Percentiles rank a stretch among this genome's conserved stretches.
Evolutionary conservation across 35 echinoderm and acorn worm species (phyloP).

Genomic region (Holothuria glaberrima): DNA sequence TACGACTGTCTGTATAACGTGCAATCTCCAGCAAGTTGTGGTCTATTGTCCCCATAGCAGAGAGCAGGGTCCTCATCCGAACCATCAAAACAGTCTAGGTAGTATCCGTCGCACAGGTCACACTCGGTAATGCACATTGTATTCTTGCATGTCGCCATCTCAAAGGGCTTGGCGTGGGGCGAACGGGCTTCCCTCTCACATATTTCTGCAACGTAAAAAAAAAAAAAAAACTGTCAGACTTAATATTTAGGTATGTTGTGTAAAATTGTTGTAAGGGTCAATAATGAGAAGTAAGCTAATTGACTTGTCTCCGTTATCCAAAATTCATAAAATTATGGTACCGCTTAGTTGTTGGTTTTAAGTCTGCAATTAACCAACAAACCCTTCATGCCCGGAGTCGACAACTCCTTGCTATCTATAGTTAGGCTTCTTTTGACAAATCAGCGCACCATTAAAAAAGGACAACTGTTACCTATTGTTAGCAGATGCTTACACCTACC

Average conservation of each 20-base stretch:
- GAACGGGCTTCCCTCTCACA: neutral
- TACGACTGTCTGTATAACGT: slow-evolving; percentile 7
- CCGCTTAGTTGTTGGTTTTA: neutral
- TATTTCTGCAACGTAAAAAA: neutral
- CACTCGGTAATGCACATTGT: slow-evolving; percentile 41
- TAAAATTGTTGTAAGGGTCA: neutral
- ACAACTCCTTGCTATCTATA: too few relatives aligned
- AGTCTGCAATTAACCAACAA: too few relatives aligned
- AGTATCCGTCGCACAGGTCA: slow-evolving; percentile 41
- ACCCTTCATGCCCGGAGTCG: too few relatives aligned
- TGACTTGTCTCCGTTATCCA: neutral
- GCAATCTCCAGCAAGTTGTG: slow-evolving; percentile 10
- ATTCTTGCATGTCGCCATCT: neutral
- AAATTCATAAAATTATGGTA: neutral
- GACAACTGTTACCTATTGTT: too few relatives aligned
- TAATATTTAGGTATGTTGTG: too few relatives aligned
- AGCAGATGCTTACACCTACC: too few relatives aligned
- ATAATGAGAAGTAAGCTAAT: neutral
- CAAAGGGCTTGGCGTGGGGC: neutral
- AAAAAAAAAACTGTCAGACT: too few relatives aligned
- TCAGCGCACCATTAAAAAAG: too few relatives aligned
- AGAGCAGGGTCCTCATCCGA: slow-evolving; percentile 35
- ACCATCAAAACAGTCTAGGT: slow-evolving; percentile 31
- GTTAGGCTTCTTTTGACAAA: too few relatives aligned
- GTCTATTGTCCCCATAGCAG: neutral